Base-by-base conservation (phyloP, 2,888 invertebrate species). In the Bombylius discolor region DNA sequence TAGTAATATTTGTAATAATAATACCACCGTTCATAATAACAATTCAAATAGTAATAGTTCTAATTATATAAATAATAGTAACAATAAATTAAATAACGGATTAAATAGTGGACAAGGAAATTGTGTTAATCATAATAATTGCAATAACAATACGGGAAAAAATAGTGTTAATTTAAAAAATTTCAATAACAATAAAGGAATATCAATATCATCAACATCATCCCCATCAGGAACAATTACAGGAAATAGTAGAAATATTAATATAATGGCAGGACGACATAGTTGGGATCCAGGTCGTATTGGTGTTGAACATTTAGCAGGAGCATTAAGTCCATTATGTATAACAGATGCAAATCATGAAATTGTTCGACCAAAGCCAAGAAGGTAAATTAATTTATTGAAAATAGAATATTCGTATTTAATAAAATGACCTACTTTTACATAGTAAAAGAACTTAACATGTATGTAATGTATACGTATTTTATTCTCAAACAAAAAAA, bases 311-410 rank as follows among this genome's bases (percentile, higher is more conserved):
- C 79, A 81, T 68, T 75, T 80, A 63, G 79, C 79, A 49, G 80
- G 81, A 59, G 81, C 82, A 39, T 71, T 82, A 58, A 81, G 82
- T 66, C 82, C 81, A 57, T 75, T 82, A 57, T 82, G 83, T 68
- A 82, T 83, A 65, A 81, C 83, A 52, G 83, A 84, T 71, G 83
- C 85, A 64, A 86, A 85, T 65, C 89, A 90, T 75, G 89, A 90
- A 75, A 90, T 90, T 67, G 80, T 90, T 61, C 78, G 89, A 61
- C 90, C 90, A 12, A 90, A 90, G 71, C 89, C 90, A 11, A 81
- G 90, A 71, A 84, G 90, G 89, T 89, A 75, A 76, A 70, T 11
- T 42, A 36, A 36, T 36, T 36, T 36, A 6, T 9, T 6, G 4
- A 36, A 8, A 36, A 36, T 36, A 6, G 6, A 8, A 9, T 3